phyloP scores from a whole-genome alignment of 2,888 invertebrate species.

The Omphaloscelis lunosa region DNA sequence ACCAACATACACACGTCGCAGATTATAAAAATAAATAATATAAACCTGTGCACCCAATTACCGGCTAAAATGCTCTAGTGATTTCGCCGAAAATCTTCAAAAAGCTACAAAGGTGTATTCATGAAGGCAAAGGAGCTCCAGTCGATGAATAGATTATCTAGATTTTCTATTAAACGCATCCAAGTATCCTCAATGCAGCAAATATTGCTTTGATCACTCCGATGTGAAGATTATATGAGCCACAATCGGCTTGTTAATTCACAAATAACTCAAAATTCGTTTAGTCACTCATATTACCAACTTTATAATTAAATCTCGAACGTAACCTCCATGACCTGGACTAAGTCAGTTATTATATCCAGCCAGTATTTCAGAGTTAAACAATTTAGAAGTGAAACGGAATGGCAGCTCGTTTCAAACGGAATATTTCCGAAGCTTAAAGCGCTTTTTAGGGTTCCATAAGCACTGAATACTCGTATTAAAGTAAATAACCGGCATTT shows the following conservation, averaged over 20 bases:
- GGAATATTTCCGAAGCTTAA: conserved; percentile 41
- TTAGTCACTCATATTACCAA: not conserved
- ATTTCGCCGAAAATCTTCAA: not conserved
- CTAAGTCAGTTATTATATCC: conserved; percentile 27
- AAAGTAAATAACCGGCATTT: not conserved
- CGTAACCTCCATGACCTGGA: conserved; percentile 19
- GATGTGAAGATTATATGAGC: not conserved
- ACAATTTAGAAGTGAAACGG: conserved; percentile 23
- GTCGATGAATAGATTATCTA: not conserved
- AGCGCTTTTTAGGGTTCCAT: conserved; percentile 36
- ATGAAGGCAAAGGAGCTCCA: not conserved
- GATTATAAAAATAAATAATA: too few species aligned
- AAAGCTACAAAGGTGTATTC: not conserved
- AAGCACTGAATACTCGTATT: not conserved
- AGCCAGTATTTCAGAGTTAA: conserved; percentile 38
- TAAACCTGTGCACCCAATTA: not conserved
- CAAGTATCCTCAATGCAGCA: not conserved
- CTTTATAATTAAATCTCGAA: conserved; percentile 23
- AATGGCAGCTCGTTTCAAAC: conserved; percentile 45
- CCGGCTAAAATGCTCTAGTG: not conserved
- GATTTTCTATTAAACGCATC: not conserved
- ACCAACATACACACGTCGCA: not conserved
- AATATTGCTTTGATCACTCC: not conserved
- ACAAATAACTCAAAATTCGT: conserved; percentile 17
- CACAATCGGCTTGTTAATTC: not conserved